Base-by-base conservation (phyloP, 2,888 invertebrate species). In the Agonopterix subpropinquella region DNA sequence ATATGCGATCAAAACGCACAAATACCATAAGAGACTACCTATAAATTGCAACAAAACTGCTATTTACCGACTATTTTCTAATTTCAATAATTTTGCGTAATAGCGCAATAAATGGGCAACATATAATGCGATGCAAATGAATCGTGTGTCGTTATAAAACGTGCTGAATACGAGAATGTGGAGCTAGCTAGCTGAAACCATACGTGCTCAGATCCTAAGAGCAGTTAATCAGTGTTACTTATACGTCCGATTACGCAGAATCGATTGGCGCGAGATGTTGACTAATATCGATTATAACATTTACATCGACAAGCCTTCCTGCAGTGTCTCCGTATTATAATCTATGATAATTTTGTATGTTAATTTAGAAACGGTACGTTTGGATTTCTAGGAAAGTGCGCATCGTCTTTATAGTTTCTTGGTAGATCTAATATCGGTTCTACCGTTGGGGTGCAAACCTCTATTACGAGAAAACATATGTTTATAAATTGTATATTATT, bases 221-320 rank as follows among this genome's bases (percentile, higher is more conserved):
- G 73, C 60, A 59, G 60, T 69, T 80, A 81, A 80, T 82, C 77
- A 79, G 69, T 70, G 73, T 71, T 72, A 69, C 74, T 67, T 67
- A 63, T 70, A 69, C 72, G 69, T 76, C 64, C 70, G 73, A 72
- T 74, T 81, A 82, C 78, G 63, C 57, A 67, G 78, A 83, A 80
- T 73, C 79, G 79, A 78, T 77, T 74, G 72, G 50, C 68, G 67
- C 67, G 69, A 70, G 73, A 77, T 68, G 71, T 72, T 64, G 69
- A 74, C 76, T 74, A 77, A 81, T 75, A 80, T 76, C 77, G 78
- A 80, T 82, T 77, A 82, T 75, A 77, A 76, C 73, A 75, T 79
- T 79, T 75, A 77, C 73, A 70, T 73, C 73, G 67, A 70, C 67
- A 70, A 57, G 55, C 70, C 73, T 75, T 75, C 77, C 75, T 74